Evolutionary conservation across 1,140 invertebrate species (phyloP).

Genomic region (Sinonovacula constricta): DNA sequence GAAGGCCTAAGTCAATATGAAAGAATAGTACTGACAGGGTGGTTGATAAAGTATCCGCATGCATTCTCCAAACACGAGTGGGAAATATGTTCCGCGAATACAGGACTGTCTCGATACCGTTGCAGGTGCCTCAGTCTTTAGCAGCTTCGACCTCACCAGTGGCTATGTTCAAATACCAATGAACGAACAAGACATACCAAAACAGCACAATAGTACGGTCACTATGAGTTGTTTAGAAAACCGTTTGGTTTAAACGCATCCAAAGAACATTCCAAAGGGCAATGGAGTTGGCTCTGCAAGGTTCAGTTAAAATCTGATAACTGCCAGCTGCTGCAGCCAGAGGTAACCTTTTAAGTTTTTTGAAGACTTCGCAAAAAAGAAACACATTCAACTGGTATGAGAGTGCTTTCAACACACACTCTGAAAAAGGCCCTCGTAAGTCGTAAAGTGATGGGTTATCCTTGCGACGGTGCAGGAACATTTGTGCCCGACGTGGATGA

Average conservation of each 20-base stretch:
- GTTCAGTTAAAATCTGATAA: conserved; percentile 11
- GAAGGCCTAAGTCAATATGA: not conserved
- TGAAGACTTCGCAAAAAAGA: too few species aligned
- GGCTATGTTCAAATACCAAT: conserved; percentile 65
- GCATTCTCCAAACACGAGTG: conserved; percentile 27
- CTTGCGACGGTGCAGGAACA: not conserved
- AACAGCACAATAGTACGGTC: conserved; percentile 57
- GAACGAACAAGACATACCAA: conserved; percentile 60
- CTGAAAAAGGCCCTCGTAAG: not conserved
- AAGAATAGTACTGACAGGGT: not conserved
- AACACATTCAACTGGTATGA: too few species aligned
- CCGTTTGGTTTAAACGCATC: too few species aligned
- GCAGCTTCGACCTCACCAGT: conserved; percentile 24
- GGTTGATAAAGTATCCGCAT: not conserved
- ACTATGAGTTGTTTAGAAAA: conserved; percentile 18
- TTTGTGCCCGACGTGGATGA: conserved; percentile 56
- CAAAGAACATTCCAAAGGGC: too few species aligned
- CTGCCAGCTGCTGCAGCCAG: too few species aligned
- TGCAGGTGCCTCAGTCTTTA: conserved; percentile 44
- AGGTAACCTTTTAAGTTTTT: too few species aligned
- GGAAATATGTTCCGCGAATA: conserved; percentile 38
- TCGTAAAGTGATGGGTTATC: not conserved
- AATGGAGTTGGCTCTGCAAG: too few species aligned
- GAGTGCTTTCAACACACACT: not conserved
- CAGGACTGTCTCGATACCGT: conserved; percentile 54